Conservation (phyloP, 2,113 vertebrate species). For the Scomber scombrus region DNA sequence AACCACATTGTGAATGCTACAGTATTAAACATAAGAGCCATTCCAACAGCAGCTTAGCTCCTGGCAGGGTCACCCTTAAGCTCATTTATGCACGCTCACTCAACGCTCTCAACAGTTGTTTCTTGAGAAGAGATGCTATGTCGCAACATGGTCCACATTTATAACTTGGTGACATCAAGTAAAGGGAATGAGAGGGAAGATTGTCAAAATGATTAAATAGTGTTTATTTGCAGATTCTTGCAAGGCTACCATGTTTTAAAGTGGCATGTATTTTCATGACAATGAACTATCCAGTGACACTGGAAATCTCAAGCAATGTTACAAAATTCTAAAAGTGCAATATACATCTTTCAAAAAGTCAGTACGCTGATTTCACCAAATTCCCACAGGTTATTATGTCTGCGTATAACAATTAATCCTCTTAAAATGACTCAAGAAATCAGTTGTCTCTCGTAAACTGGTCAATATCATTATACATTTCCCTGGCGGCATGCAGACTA, state of each 20-base stretch:
- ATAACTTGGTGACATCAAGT: constrained; percentile 1
- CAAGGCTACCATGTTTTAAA: neutral
- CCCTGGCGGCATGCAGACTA: neutral
- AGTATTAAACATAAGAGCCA: constrained; percentile 14
- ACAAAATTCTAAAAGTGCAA: too few relatives aligned
- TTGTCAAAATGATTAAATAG: neutral
- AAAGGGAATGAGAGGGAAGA: neutral
- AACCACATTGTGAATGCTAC: constrained; percentile 5
- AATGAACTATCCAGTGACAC: too few relatives aligned
- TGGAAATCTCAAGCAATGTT: too few relatives aligned
- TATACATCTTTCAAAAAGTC: neutral
- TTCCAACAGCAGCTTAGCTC: constrained; percentile 21
- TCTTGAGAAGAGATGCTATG: constrained; percentile 26
- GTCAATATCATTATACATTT: neutral
- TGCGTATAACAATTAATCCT: neutral
- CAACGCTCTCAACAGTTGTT: constrained; percentile 22
- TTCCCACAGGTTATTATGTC: neutral
- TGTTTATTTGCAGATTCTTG: neutral
- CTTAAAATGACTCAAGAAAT: neutral
- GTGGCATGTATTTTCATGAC: too few relatives aligned
- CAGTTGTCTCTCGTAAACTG: neutral
- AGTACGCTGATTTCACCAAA: neutral
- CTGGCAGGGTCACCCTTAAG: constrained; percentile 24
- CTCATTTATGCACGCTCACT: constrained; percentile 43
- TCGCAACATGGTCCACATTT: neutral